Conservation (phyloP, 2,888 invertebrate genomes). For the Steinernema scapterisci region DNA sequence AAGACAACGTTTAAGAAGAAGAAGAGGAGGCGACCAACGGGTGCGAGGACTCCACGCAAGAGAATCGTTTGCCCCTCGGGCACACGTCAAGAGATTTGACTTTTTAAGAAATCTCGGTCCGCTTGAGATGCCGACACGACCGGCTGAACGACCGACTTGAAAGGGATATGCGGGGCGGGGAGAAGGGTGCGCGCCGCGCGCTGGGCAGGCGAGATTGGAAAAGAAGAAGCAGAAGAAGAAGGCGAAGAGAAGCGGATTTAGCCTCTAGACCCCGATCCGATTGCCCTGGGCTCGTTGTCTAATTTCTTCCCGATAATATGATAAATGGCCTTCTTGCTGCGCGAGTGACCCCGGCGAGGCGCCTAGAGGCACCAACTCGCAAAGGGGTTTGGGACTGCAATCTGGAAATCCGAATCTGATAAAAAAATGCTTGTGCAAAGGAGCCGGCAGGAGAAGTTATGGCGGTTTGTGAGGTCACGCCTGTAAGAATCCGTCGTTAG, state of each 20-base stretch:
- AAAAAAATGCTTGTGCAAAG: too few species aligned
- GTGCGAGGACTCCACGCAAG: background rate
- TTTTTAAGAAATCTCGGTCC: conserved; percentile 21
- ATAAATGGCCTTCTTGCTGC: conserved; percentile 18
- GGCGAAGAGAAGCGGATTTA: background rate
- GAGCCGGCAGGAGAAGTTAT: too few species aligned
- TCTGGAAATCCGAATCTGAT: too few species aligned
- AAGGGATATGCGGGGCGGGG: conserved; percentile 12
- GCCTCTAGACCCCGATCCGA: background rate
- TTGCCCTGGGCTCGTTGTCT: conserved; percentile 20
- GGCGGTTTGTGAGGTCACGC: too few species aligned
- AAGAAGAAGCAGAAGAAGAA: background rate
- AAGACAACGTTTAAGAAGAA: too few species aligned
- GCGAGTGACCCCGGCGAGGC: background rate
- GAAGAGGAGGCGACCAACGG: background rate
- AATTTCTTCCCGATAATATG: conserved; percentile 26
- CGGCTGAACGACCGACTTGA: background rate
- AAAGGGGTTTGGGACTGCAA: too few species aligned
- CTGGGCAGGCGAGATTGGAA: background rate
- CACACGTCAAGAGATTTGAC: conserved; percentile 31
- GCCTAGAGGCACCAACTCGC: too few species aligned
- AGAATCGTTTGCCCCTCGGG: conserved; percentile 25
- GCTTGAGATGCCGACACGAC: conserved; percentile 25
- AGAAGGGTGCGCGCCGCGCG: conserved; percentile 1
- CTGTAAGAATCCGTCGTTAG: too few species aligned